These are phyloP conservation scores for Amphibalanus amphitrite DNA, from an alignment of 1,140 invertebrate species.

Conservation along the genomic window DNA sequence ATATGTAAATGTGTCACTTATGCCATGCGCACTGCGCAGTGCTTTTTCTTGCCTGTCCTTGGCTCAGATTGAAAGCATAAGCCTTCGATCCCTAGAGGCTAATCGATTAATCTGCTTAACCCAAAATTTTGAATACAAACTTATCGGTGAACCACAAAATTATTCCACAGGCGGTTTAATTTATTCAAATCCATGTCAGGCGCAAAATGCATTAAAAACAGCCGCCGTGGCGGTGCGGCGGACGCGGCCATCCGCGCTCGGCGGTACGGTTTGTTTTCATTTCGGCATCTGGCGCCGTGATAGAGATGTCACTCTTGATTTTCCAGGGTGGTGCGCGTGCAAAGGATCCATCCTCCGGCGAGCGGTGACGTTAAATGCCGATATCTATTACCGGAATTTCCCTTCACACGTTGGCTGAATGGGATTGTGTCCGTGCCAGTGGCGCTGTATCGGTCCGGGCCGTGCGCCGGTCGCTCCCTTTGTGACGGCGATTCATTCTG, in stretches of 20 bases:
- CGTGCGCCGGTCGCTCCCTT: not conserved
- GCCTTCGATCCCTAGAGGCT: too few species aligned
- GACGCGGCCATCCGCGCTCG: too few species aligned
- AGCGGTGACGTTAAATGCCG: not conserved
- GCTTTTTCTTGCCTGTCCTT: too few species aligned
- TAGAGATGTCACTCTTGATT: conserved; percentile 1
- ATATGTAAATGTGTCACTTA: too few species aligned
- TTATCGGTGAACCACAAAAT: not conserved
- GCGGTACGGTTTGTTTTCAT: not conserved
- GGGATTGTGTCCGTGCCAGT: not conserved
- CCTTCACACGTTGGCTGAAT: not conserved
- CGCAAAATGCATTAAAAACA: not conserved
- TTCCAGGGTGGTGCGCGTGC: not conserved
- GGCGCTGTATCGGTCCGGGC: not conserved
- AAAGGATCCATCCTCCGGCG: not conserved
- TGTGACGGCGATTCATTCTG: not conserved
- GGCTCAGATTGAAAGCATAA: too few species aligned
- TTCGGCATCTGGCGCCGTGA: not conserved
- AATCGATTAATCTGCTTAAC: not conserved
- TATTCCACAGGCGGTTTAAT: not conserved
- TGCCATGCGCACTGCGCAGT: too few species aligned
- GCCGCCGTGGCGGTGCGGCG: too few species aligned
- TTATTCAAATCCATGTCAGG: not conserved
- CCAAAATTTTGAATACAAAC: not conserved
- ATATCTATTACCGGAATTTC: conserved; percentile 2